Evolutionary conservation across 2,797 vertebrate genomes (phyloP).

Genomic region (Pseudomugil tenellus): DNA sequence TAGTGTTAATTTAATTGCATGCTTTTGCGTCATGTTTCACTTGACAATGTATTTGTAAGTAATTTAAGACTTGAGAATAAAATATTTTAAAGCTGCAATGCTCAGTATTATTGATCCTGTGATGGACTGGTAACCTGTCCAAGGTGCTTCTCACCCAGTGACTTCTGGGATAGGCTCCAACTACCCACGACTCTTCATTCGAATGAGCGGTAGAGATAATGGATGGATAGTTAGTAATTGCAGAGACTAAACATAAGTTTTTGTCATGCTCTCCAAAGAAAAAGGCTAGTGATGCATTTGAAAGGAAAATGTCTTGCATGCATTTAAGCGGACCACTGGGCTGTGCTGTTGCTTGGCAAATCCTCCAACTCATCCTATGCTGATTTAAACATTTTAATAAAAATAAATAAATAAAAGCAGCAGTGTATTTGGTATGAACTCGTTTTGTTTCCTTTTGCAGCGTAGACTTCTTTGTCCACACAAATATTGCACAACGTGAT

Average conservation of each 20-base stretch:
- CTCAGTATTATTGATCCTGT: conserved; percentile 21
- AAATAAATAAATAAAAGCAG: conserved; percentile 11
- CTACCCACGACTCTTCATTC: too few species aligned
- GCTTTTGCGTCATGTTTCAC: conserved; percentile 4
- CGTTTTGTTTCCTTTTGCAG: conserved; percentile 44
- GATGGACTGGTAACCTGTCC: too few species aligned
- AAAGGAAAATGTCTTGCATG: not conserved
- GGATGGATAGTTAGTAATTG: too few species aligned
- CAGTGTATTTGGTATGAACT: conserved; percentile 31
- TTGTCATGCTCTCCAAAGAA: not conserved
- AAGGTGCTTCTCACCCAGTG: too few species aligned
- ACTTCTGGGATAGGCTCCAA: too few species aligned
- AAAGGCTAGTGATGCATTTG: not conserved
- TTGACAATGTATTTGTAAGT: conserved; percentile 23
- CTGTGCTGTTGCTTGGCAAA: conserved; percentile 61
- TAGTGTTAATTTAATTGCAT: conserved; percentile 11
- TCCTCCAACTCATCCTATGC: conserved; percentile 9
- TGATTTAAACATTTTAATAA: too few species aligned
- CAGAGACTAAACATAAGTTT: not conserved
- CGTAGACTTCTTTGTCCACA: conserved; percentile 36
- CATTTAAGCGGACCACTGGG: conserved; percentile 34
- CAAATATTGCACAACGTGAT: conserved; percentile 51
- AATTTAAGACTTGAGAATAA: conserved; percentile 32
- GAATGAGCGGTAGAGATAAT: too few species aligned
- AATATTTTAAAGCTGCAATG: conserved; percentile 6